phyloP scores from a whole-genome alignment of 2,888 invertebrate genomes.

The Halictus quadricinctus region DNA sequence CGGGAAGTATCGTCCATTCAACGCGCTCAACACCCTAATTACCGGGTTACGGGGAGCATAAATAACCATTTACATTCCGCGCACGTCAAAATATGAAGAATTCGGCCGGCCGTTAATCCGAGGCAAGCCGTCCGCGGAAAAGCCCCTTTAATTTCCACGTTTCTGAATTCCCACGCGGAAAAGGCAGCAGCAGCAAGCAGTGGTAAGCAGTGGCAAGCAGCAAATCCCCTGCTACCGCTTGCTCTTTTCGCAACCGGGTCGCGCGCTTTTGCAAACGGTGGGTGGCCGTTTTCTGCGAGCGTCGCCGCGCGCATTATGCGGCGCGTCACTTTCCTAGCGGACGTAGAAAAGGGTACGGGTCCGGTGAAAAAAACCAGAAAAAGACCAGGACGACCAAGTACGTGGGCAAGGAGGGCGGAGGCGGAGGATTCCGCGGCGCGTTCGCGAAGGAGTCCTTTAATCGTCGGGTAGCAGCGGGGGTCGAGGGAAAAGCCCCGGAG shows the following conservation, averaged over 20 bases:
- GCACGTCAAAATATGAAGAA: conserved; percentile 37
- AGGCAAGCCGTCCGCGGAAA: conserved; percentile 8
- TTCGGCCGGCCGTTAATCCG: conserved; percentile 16
- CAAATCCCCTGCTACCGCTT: conserved; percentile 15
- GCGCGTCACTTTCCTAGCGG: conserved; percentile 48
- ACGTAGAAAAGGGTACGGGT: conserved; percentile 35
- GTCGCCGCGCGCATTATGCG: conserved; percentile 40
- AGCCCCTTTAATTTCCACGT: conserved; percentile 34
- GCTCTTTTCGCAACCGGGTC: conserved; percentile 16
- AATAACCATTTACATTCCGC: conserved; percentile 41
- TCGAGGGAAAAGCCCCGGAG: conserved; percentile 41
- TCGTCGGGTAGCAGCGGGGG: conserved; percentile 46
- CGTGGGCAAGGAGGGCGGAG: background rate
- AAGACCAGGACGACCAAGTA: background rate
- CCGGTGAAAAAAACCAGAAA: conserved; percentile 2
- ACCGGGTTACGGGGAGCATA: conserved; percentile 13
- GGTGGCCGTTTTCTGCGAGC: conserved; percentile 13
- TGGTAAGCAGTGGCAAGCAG: background rate
- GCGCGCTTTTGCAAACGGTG: background rate
- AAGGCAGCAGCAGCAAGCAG: background rate
- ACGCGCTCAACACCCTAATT: conserved; percentile 34
- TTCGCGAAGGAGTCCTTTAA: conserved; percentile 60
- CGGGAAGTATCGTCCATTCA: conserved; percentile 33
- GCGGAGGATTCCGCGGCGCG: background rate
- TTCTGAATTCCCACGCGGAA: conserved; percentile 18